Conservation (phyloP, 2,888 invertebrate species). For the Malthinus seriepunctatus region DNA sequence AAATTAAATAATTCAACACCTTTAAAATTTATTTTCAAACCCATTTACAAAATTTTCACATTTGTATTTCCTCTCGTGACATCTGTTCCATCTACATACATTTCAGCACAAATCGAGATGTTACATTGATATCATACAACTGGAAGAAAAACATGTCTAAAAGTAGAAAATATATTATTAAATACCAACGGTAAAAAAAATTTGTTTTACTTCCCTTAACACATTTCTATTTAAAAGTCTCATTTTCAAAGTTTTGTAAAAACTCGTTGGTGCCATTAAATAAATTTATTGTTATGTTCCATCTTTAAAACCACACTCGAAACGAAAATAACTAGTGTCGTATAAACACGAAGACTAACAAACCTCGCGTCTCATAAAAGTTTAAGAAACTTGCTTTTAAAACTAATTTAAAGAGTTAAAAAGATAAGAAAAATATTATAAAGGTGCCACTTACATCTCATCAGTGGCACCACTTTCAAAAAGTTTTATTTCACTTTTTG, state of each 20-base stretch:
- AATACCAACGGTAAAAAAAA: background rate
- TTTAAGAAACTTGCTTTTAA: slow-evolving; percentile 18
- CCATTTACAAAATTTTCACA: too few species aligned
- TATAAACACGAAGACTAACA: slow-evolving; percentile 15
- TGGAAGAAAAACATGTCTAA: too few species aligned
- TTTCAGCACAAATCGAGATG: too few species aligned
- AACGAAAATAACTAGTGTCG: slow-evolving; percentile 18
- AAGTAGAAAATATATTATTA: too few species aligned
- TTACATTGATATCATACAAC: too few species aligned
- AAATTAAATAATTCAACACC: too few species aligned
- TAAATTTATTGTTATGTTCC: slow-evolving; percentile 10
- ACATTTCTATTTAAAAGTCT: slow-evolving; percentile 5
- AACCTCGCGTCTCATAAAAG: slow-evolving; percentile 17
- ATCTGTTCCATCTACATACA: too few species aligned
- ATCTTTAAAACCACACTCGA: slow-evolving; percentile 8
- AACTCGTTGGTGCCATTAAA: slow-evolving; percentile 9
- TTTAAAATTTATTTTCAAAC: too few species aligned
- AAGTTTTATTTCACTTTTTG: too few species aligned
- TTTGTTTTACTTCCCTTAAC: background rate
- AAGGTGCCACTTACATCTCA: background rate
- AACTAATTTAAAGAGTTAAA: slow-evolving; percentile 21
- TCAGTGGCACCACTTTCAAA: too few species aligned
- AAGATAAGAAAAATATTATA: slow-evolving; percentile 9
- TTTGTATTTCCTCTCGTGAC: too few species aligned
- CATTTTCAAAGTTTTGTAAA: slow-evolving; percentile 4